Evolutionary conservation across 2,797 vertebrate species (phyloP).

Genomic region (Rhinoraja longicauda): DNA sequence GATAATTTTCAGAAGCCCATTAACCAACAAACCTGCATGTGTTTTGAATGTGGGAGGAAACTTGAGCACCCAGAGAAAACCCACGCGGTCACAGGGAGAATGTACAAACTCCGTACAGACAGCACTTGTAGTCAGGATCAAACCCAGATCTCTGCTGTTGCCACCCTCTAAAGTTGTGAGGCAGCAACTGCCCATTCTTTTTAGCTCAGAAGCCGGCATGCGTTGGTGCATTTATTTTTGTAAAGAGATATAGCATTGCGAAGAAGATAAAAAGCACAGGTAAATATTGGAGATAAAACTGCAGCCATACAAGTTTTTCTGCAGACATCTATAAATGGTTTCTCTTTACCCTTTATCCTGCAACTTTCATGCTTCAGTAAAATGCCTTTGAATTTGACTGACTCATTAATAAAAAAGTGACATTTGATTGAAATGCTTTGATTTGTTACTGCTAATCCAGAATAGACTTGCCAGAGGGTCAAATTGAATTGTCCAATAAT

Average conservation of each 20-base stretch:
- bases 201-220: background rate
- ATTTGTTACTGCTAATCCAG: background rate
- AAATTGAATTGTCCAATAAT: background rate
- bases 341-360: background rate
- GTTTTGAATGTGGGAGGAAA: no score
- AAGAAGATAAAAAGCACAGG: background rate
- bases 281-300: background rate
- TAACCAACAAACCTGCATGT: no score
- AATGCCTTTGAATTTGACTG: background rate
- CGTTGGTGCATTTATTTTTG: background rate
- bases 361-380: background rate
- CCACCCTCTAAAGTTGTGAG: no score
- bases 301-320: background rate
- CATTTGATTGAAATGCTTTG: background rate
- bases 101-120: no score
- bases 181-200: background rate
- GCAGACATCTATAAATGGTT: background rate
- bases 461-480: background rate
- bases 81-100: no score
- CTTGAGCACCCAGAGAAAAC: no score
- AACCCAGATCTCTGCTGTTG: no score
- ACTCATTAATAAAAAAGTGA: background rate
- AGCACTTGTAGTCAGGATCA: no score
- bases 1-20: no score
- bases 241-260: background rate